A percentile compares a stretch with the other conserved stretches of the same genome.
Conservation (phyloP, 2,888 invertebrate genomes). For the Halictus ligatus region DNA sequence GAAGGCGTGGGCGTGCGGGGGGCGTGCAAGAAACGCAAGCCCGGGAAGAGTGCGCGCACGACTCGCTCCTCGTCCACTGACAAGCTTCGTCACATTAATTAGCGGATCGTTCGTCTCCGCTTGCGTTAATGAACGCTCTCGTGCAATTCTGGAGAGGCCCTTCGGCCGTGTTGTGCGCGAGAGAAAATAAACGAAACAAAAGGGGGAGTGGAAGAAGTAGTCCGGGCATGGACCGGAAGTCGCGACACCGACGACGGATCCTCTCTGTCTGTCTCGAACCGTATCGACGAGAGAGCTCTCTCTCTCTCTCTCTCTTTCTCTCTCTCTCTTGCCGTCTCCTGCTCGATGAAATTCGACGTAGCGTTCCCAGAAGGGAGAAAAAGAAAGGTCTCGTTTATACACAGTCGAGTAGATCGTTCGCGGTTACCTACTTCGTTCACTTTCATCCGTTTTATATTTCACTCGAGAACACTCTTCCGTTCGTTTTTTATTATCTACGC, state of each 20-base stretch:
- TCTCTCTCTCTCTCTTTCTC: background rate
- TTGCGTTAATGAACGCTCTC: conserved; percentile 70
- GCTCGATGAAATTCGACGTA: conserved; percentile 30
- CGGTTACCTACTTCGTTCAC: conserved; percentile 39
- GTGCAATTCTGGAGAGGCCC: conserved; percentile 54
- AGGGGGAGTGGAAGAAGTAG: conserved; percentile 24
- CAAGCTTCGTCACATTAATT: conserved; percentile 75
- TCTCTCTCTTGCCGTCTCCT: background rate
- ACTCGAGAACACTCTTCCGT: conserved; percentile 27
- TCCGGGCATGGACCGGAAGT: conserved; percentile 39
- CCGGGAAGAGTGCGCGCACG: conserved; percentile 41
- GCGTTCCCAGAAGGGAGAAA: background rate
- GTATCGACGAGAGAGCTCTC: conserved; percentile 14
- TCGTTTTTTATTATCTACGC: conserved; percentile 36
- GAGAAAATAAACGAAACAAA: conserved; percentile 62
- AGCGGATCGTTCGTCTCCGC: conserved; percentile 67
- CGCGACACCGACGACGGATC: conserved; percentile 7
- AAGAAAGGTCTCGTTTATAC: conserved; percentile 22
- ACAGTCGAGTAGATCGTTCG: conserved; percentile 21
- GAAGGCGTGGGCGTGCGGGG: conserved; percentile 11
- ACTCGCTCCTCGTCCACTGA: conserved; percentile 63
- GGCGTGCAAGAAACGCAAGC: conserved; percentile 43
- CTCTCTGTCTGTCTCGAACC: conserved; percentile 12
- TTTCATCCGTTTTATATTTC: conserved; percentile 46
- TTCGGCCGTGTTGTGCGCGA: conserved; percentile 55